Evolutionary conservation across 2,797 vertebrate species (phyloP), one percentile per base, ranked within the genome.

Genomic region (Xenops minutus): DNA sequence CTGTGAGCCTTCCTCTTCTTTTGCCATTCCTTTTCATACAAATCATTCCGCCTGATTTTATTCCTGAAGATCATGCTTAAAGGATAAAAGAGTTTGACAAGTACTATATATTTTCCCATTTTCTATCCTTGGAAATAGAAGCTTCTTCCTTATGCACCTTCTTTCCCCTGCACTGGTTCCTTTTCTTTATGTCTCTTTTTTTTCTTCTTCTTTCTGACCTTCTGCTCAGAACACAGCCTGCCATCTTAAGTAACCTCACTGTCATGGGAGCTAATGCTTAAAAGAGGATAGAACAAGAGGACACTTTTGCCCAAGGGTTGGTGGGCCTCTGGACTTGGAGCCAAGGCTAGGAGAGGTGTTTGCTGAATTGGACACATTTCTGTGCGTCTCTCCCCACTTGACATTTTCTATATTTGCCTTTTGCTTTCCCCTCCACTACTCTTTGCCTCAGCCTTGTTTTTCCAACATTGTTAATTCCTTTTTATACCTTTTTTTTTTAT

Each of bases 311-410:
- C 19, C 6, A 37, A 23, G 52, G 9, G 2, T 15, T 85, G 68
- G 32, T 79, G 63, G 12, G 21, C 27, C 36, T 59, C 49, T 82
- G 75, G 59, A 44, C 71, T 63, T 73, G 3, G 7, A 86, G 27
- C 21, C 5, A 20, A 37, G 36, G 26, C 66, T 86, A 72, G 55
- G 67, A 91, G 14, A 9, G 54, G 17, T 37, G 10, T 87, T 82
- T 84, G 41, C 46, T 63, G 14, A 59, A 16, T 74, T 79, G 67
- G 29, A 49, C 8, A 4, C 14, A 12, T 44, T 37, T 66, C 24
- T 79, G 24, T n/a, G 11, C 0, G 0, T 44, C 12, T 66, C 8
- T 82, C 8, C 5, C 62, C 8, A 9, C 15, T 74, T 78, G 22
- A n/a, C 5, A 1, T 52, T 66, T 69, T 66, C 58, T 59, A 0